A percentile compares a stretch with the other conserved stretches of the same genome.
Conservation (phyloP, 2,797 vertebrate genomes). For the Parotocinclus haroldoi region DNA sequence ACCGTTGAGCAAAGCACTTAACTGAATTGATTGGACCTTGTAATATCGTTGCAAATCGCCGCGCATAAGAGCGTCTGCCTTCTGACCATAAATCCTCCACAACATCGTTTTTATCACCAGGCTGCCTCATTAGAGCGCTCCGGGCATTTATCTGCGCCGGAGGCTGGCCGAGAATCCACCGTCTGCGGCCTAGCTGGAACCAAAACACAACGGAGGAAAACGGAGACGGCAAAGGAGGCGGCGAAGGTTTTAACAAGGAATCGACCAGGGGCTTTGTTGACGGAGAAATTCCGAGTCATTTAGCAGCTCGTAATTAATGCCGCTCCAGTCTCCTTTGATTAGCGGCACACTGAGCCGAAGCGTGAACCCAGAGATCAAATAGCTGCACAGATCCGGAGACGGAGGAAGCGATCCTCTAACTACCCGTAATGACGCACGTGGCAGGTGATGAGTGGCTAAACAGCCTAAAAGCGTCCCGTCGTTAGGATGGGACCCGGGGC, state of each 20-base stretch:
- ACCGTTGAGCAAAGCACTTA: no score
- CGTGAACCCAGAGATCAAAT: constrained; percentile 29
- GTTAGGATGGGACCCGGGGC: no score
- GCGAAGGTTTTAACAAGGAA: constrained; percentile 20
- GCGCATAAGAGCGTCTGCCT: no score
- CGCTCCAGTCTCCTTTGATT: constrained; percentile 47
- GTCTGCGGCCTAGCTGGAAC: constrained; percentile 10
- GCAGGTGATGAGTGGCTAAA: no score
- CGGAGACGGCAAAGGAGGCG: neutral
- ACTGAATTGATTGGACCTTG: no score
- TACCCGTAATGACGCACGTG: no score
- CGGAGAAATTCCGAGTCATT: no score
- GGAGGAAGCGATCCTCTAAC: no score
- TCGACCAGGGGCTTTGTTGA: constrained; percentile 41
- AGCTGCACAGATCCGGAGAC: constrained; percentile 31
- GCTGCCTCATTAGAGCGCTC: neutral
- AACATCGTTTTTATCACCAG: neutral
- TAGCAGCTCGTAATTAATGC: constrained; percentile 50
- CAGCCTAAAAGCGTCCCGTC: no score
- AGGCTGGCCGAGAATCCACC: neutral
- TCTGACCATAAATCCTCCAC: neutral
- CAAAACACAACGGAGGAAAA: constrained; percentile 7
- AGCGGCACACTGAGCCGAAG: constrained; percentile 36
- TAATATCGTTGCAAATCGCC: no score
- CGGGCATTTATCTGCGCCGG: constrained; percentile 6